Percentiles rank a stretch among this genome's conserved stretches.
Conservation (phyloP, 2,797 vertebrate genomes). For the Macropus fuliginosus region DNA sequence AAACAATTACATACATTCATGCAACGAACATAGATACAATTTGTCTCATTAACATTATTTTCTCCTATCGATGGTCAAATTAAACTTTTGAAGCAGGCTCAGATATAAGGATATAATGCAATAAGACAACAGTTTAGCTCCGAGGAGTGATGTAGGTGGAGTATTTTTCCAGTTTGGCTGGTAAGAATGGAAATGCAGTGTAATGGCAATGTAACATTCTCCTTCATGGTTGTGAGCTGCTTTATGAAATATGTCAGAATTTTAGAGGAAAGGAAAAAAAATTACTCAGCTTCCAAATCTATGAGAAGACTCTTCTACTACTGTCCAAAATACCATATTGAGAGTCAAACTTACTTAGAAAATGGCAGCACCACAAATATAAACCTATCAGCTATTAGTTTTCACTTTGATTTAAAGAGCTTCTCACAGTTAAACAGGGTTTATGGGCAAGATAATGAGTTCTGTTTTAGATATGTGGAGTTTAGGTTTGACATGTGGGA, state of each 20-base stretch:
- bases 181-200: constrained; percentile 53
- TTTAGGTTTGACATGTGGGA: not conserved
- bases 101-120: not conserved
- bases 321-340: not conserved
- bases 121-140: not conserved
- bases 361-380: not conserved
- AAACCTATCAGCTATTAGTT: not conserved
- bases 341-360: not conserved
- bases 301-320: constrained; percentile 13
- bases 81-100: not conserved
- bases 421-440: not conserved
- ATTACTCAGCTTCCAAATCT: constrained; percentile 40
- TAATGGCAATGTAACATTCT: constrained; percentile 3
- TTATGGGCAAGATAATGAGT: not conserved
- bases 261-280: constrained; percentile 47
- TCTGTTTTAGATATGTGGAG: not conserved
- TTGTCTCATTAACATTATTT: not conserved
- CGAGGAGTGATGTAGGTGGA: not conserved
- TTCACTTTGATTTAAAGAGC: not conserved
- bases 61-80: not conserved
- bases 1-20: not conserved
- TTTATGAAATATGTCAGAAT: constrained; percentile 21
- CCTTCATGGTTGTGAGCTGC: not conserved
- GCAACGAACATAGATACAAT: not conserved
- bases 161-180: constrained; percentile 61